These are phyloP conservation scores for Aphis craccivora DNA, from an alignment of 1,140 invertebrate genomes.

Conservation along the genomic window DNA sequence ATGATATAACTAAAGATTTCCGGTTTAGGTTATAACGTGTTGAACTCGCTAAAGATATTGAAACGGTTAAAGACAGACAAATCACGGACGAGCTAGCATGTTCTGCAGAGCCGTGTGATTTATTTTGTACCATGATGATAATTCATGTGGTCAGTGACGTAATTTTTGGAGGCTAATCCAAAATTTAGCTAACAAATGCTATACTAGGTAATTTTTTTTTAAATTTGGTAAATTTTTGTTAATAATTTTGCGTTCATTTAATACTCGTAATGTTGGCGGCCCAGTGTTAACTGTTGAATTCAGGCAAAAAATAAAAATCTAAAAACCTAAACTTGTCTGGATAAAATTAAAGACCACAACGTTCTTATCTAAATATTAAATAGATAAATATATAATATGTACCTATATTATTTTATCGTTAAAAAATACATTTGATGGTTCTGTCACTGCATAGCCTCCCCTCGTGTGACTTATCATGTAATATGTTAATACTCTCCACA, in stretches of 20 bases:
- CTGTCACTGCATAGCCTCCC: too few relatives aligned
- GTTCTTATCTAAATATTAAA: not conserved
- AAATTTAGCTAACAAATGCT: not conserved
- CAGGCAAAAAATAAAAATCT: not conserved
- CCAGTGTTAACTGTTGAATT: not conserved
- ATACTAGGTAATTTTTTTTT: not conserved
- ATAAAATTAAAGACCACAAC: not conserved
- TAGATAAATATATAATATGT: too few relatives aligned
- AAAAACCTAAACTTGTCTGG: not conserved
- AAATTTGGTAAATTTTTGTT: not conserved
- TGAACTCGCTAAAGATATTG: not conserved
- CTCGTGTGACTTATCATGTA: too few relatives aligned
- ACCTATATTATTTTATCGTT: not conserved
- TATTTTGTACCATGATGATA: not conserved
- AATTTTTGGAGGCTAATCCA: not conserved
- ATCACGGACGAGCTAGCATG: not conserved
- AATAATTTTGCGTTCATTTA: not conserved
- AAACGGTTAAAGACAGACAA: not conserved
- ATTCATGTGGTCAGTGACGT: not conserved
- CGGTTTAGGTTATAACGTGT: not conserved
- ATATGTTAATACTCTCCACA: too few relatives aligned
- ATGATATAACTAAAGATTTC: not conserved
- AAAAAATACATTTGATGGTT: not conserved
- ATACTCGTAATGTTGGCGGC: not conserved
- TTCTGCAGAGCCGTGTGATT: not conserved